Evolutionary conservation across 2,888 invertebrate species (phyloP).

Genomic region (Ceramica pisi): DNA sequence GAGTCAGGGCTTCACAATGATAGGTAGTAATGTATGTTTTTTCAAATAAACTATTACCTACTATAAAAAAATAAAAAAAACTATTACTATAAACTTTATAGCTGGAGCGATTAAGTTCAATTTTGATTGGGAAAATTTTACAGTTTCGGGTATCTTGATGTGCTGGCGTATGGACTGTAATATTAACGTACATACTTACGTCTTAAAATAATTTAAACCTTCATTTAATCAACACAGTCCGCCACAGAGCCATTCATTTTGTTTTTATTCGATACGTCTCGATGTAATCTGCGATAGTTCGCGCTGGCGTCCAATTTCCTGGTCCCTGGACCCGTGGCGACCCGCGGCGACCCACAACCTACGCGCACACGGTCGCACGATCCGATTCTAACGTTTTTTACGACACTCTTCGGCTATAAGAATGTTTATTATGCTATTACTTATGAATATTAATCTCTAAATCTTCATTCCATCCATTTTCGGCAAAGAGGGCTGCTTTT

Average conservation of each 20-base stretch:
- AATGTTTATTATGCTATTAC: slow-evolving; percentile 57
- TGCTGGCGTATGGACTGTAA: no score
- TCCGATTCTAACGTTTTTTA: slow-evolving; percentile 54
- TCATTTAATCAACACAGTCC: slow-evolving; percentile 31
- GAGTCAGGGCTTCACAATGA: no score
- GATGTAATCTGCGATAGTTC: slow-evolving; percentile 54
- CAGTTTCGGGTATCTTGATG: no score
- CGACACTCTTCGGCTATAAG: slow-evolving; percentile 35
- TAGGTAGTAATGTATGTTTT: no score
- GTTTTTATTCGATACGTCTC: slow-evolving; percentile 43
- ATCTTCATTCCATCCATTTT: slow-evolving; percentile 22
- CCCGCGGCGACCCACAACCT: slow-evolving; percentile 22
- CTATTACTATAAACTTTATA: no score
- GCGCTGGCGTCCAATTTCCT: slow-evolving; percentile 61
- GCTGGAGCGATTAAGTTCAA: no score
- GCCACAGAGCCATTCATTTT: slow-evolving; percentile 31
- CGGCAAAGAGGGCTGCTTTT: no score
- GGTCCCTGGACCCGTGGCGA: slow-evolving; percentile 20
- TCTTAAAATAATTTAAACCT: background rate
- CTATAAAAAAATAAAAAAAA: no score
- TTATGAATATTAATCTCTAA: slow-evolving; percentile 53
- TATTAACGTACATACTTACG: no score
- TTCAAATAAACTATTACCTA: no score
- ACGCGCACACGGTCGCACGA: slow-evolving; percentile 22
- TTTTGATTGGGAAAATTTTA: no score